These are phyloP conservation scores for Pachypsylla venusta DNA, from an alignment of 1,140 invertebrate genomes.

Conservation along the genomic window DNA sequence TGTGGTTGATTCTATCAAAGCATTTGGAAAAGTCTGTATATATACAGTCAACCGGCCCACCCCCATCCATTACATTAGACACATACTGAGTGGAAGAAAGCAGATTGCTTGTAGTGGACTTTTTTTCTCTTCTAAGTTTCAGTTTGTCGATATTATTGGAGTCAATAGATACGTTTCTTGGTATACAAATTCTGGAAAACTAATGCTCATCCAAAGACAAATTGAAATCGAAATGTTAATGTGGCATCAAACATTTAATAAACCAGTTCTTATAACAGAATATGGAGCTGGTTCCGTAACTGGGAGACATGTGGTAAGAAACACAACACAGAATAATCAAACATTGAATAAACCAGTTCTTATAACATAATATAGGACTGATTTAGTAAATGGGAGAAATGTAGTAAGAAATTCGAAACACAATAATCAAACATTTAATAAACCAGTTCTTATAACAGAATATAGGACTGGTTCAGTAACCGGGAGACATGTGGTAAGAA, in stretches of 20 bases:
- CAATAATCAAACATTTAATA: conserved; percentile 63
- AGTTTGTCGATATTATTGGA: conserved; percentile 75
- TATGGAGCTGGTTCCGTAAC: conserved; percentile 88
- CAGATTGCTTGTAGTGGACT: no score
- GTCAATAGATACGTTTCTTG: conserved; percentile 91
- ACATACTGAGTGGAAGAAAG: no score
- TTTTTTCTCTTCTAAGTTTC: conserved; percentile 32
- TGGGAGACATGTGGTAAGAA: conserved; percentile 56
- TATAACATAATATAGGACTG: conserved; percentile 90
- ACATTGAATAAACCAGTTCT: conserved; percentile 80
- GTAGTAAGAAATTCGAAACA: no score
- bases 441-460: conserved; percentile 85
- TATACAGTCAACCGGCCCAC: no score
- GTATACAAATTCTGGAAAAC: conserved; percentile 70
- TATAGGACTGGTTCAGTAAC: conserved; percentile 88
- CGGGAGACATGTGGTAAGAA: conserved; percentile 61
- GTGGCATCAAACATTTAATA: conserved; percentile 70
- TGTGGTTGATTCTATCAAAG: no score
- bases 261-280: conserved; percentile 85
- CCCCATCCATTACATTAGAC: no score
- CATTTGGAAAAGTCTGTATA: no score
- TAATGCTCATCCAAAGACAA: conserved; percentile 54
- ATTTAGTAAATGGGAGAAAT: conserved; percentile 78
- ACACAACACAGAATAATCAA: no score
- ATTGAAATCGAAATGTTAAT: conserved; percentile 58